Base-by-base conservation (phyloP, 2,113 vertebrate species). In the Saguinus imperator region DNA sequence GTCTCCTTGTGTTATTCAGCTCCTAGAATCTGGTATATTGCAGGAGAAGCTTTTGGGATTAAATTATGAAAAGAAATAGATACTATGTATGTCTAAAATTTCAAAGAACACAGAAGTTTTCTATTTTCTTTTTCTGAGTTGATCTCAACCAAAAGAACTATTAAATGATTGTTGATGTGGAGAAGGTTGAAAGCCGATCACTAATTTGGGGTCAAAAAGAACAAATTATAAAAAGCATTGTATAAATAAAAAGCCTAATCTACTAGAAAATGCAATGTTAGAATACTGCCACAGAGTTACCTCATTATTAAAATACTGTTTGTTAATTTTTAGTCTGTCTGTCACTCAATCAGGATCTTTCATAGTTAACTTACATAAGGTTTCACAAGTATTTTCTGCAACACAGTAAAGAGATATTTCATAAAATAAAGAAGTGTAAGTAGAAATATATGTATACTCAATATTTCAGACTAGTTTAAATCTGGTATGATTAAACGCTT, bases 41-140 rank as follows among this genome's bases (percentile, higher is more conserved):
- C 13, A 43, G 92, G 7, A 91, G 75, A 82, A 57, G 50, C 1
- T 66, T 89, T 87, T 0, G 61, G 17, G 40, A 32, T 55, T 83
- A 86, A 91, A 70, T 12, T 50, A 27, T 72, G 21, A 91, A 91
- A 94, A 90, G 43, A 95, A 94, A 37, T 87, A 91, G 70, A n/a
- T 9, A 76, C 21, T 50, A 86, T 5, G 45, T 35, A n/a, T 40
- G n/a, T 12, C 73, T 43, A 82, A 20, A 75, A 55, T 68, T 73
- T 79, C 79, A 82, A 91, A 94, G 16, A 84, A 84, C 11, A n/a
- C 11, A n/a, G 35, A 37, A 50, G 55, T 76, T 86, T 82, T 40
- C 29, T 75, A 17, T 75, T 76, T 87, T 95, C 32, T 82, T 37
- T 81, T 18, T 86, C 61, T 93, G 10, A 61, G 27, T 91, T 94